Conservation (phyloP, 2,113 vertebrate genomes). For the Misgurnus mizolepis region DNA sequence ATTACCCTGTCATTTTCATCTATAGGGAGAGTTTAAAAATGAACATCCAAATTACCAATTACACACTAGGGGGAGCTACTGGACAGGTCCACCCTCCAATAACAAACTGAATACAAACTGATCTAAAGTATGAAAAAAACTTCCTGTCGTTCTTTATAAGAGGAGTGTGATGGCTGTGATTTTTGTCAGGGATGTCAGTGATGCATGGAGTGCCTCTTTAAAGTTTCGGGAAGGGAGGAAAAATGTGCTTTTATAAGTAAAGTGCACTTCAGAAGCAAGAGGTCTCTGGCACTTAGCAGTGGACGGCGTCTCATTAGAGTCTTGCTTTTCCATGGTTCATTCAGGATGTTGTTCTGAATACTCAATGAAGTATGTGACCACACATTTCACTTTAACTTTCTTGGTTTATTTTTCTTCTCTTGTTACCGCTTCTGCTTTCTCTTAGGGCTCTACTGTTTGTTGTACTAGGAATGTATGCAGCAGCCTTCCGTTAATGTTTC, state of each 20-base stretch:
- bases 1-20: neutral
- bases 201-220: conserved; percentile 61
- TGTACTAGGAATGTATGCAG: conserved; percentile 65
- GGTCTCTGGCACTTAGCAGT: conserved; percentile 53
- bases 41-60: neutral
- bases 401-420: conserved; percentile 13
- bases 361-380: conserved; percentile 4
- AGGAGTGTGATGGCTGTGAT: conserved; percentile 7
- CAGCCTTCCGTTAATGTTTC: conserved; percentile 60
- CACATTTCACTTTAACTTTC: conserved; percentile 40
- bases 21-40: neutral
- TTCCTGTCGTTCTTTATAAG: conserved; percentile 35
- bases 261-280: conserved; percentile 62
- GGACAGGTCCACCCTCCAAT: conserved; percentile 42
- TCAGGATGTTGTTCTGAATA: conserved; percentile 30
- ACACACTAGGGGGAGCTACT: conserved; percentile 72
- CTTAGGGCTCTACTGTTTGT: conserved; percentile 56
- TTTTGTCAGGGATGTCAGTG: conserved; percentile 66
- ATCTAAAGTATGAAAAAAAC: conserved; percentile 31
- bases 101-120: neutral
- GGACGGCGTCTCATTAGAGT: conserved; percentile 68
- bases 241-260: conserved; percentile 53
- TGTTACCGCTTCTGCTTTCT: conserved; percentile 43
- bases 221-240: conserved; percentile 1
- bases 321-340: conserved; percentile 14